These are phyloP conservation scores for Spatulosminthurus flaviceps DNA, from an alignment of 2,888 invertebrate genomes.

Conservation along the genomic window DNA sequence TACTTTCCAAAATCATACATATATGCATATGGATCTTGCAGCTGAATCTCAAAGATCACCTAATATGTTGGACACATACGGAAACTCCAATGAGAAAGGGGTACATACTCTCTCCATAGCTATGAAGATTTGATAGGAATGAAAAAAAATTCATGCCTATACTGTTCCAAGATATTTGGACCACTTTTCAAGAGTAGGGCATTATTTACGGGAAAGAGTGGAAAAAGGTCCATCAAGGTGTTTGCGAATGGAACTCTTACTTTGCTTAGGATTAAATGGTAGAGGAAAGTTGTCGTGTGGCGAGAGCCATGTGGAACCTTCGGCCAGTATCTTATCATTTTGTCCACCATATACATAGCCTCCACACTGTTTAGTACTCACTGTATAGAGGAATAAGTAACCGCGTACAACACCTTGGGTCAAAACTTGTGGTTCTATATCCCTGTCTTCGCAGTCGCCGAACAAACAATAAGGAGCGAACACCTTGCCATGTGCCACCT, in stretches of 20 bases:
- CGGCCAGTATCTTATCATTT: background rate
- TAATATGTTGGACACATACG: no score
- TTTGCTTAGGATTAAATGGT: constrained; percentile 4
- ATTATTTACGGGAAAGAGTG: background rate
- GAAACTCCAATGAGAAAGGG: no score
- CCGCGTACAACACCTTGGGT: background rate
- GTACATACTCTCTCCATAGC: no score
- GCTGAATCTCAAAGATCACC: no score
- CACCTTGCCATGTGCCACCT: constrained; percentile 9
- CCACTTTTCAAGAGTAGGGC: background rate
- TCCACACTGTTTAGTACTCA: background rate
- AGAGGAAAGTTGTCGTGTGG: constrained; percentile 11
- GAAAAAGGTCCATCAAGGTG: background rate
- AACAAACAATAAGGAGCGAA: background rate
- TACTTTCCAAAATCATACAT: no score
- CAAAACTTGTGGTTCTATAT: background rate
- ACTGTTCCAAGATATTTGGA: no score
- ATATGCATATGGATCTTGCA: no score
- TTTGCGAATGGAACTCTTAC: background rate
- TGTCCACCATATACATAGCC: background rate
- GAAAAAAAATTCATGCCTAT: no score
- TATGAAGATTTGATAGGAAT: no score
- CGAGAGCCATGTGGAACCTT: background rate
- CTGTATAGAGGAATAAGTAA: background rate
- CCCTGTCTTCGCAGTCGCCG: background rate